phyloP scores from a whole-genome alignment of 53 echinoderm and acorn worm species.

The Apostichopus leukothele region DNA sequence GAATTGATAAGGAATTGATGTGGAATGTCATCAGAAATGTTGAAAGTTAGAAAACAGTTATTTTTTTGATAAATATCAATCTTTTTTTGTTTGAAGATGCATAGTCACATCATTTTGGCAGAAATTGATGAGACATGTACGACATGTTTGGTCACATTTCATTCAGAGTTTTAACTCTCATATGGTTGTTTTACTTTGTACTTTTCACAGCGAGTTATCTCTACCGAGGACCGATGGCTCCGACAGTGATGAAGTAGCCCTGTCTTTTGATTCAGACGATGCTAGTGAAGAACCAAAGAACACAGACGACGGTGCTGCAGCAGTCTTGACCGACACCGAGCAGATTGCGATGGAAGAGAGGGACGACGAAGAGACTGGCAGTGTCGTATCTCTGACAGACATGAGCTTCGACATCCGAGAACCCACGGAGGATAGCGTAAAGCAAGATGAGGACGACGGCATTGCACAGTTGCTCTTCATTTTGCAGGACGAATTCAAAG shows the following conservation, averaged over 20 bases:
- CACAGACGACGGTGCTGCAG: background rate
- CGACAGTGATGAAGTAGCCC: background rate
- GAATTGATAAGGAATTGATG: too few species aligned
- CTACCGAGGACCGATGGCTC: background rate
- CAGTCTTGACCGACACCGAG: background rate
- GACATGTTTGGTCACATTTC: too few species aligned
- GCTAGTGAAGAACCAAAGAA: background rate
- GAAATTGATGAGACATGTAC: too few species aligned
- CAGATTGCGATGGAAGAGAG: background rate
- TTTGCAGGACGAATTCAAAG: conserved; percentile 24
- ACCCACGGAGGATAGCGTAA: background rate
- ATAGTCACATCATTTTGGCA: too few species aligned
- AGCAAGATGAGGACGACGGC: background rate
- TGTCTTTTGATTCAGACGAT: background rate
- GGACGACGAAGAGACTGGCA: background rate
- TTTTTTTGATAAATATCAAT: too few species aligned
- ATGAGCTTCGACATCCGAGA: conserved; percentile 43
- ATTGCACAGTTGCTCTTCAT: conserved; percentile 31
- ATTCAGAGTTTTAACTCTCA: too few species aligned
- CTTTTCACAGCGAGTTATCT: background rate
- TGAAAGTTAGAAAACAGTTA: too few species aligned
- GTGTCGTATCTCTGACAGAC: conserved; percentile 42
- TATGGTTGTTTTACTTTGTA: background rate
- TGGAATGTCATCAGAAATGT: too few species aligned
- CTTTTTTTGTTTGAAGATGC: too few species aligned